A percentile compares a stretch with the other conserved stretches of the same genome.
Evolutionary conservation across 2,797 vertebrate genomes (phyloP).

Genomic region (Buphagus erythrorhynchus): DNA sequence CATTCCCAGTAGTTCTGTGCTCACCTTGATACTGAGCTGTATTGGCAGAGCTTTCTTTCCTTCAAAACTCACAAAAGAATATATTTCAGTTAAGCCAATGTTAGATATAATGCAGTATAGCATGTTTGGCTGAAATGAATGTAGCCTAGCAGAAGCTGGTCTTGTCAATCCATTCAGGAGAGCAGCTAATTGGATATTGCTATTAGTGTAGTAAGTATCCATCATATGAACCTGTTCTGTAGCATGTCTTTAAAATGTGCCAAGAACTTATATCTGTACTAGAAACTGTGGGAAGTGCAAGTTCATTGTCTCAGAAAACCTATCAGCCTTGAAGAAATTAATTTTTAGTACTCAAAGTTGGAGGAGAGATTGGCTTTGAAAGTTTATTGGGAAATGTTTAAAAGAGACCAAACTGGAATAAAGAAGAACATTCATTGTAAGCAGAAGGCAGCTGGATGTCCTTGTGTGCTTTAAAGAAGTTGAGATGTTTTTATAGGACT

Average conservation of each 20-base stretch:
- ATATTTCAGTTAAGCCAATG: not conserved
- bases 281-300: not conserved
- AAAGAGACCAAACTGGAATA: not conserved
- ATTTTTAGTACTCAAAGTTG: not conserved
- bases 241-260: not conserved
- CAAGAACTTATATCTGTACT: not conserved
- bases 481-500: not conserved
- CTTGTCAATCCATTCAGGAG: not conserved
- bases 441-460: slow-evolving; percentile 49
- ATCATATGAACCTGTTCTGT: not conserved
- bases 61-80: not conserved
- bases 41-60: not conserved
- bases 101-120: not conserved
- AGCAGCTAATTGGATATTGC: not conserved
- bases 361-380: not conserved
- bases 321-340: not conserved
- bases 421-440: not conserved
- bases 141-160: not conserved
- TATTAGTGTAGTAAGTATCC: not conserved
- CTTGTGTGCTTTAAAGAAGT: not conserved
- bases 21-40: not conserved
- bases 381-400: not conserved
- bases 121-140: not conserved
- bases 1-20: not conserved
- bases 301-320: not conserved